Evolutionary conservation across 2,888 invertebrate genomes (phyloP), one percentile per base, ranked within the genome.

Genomic region (Drosophila infuscata): DNA sequence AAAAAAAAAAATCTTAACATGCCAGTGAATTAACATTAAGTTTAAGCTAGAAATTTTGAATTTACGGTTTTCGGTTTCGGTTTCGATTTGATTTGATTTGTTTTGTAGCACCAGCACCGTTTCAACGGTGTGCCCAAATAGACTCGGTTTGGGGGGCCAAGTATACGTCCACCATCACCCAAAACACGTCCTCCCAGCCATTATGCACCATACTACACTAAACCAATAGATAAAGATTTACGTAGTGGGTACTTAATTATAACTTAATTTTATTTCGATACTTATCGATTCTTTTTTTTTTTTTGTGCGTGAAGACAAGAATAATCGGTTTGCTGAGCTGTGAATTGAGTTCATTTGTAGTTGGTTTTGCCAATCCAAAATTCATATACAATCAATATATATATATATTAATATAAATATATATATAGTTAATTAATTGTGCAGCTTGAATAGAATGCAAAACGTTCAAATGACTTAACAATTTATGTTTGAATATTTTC

Each of bases 21-120:
- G 73, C 57, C 72, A 74, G 74, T 48, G 35, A 60, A 41, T 59
- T 61, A 66, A 58, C 25, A 54, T 68, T 48, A 64, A 38, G 46
- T 70, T 77, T 74, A 77, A 76, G 74, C 67, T 81, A 74, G 80
- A 49, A 43, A 71, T 58, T 81, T 69, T 62, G 60, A 81, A 75
- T 82, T 82, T 57, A 68, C 70, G 68, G 76, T 74, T 79, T 76
- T 79, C 79, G 79, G 71, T 78, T 77, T 71, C 74, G 65, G 30
- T 70, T 68, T 61, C 61, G 76, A 56, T 77, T 79, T 80, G 81
- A 71, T 80, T 81, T 81, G 81, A 71, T 71, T 81, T 80, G 65
- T 76, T 74, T 77, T 79, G 70, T 71, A 70, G 72, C 69, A 74
- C 67, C 74, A 76, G 58, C 71, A 73, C 57, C 62, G 43, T 38